Evolutionary conservation across 1,140 invertebrate species (phyloP), one percentile per base, ranked within the genome.

Genomic region (Brachionus sp.): DNA sequence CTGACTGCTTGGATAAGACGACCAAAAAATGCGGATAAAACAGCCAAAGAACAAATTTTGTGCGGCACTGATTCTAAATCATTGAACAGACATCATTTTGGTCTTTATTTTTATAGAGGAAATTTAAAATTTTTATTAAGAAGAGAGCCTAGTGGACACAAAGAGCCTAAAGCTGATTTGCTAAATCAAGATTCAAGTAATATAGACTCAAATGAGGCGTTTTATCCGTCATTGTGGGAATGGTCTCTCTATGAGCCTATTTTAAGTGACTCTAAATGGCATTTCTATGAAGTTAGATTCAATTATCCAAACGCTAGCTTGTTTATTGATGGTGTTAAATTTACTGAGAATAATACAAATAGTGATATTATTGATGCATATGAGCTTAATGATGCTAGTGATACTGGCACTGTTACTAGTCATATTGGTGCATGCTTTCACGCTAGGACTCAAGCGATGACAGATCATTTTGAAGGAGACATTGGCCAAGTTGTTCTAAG

Each of bases 181-280:
- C 5, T 46, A 19, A 75, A 75, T 25, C 19, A 46, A 39, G 70
- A 75, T 19, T 75, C 70, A 16, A 75, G 39, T 23, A 75, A 75
- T 39, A 75, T 75, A 13, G 70, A 75, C 23, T 75, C 70, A 25
- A 75, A 75, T 46, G 70, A 75, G 23, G 70, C 50, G 4, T 80
- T 80, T 62, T 80, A 80, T 66, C 77, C 77, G n/a, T 80, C 77
- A 2, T 44, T 80, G 13, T 80, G 77, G 77, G 77, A 80, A 66
- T 80, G 77, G 77, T 35, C 44, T 16, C 12, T 77, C 3, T 57
- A 46, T 29, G 75, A 46, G n/a, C 50, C 50, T 12, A 33, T 80
- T 62, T 3, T 80, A 39, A 80, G 50, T n/a, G 77, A 80, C 35
- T 42, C 50, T 9, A 64, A 66, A 39, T 80, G 77, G 77, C 77